These are phyloP conservation scores for Eupithecia exiguata DNA, from an alignment of 2,888 invertebrate species.

Conservation along the genomic window DNA sequence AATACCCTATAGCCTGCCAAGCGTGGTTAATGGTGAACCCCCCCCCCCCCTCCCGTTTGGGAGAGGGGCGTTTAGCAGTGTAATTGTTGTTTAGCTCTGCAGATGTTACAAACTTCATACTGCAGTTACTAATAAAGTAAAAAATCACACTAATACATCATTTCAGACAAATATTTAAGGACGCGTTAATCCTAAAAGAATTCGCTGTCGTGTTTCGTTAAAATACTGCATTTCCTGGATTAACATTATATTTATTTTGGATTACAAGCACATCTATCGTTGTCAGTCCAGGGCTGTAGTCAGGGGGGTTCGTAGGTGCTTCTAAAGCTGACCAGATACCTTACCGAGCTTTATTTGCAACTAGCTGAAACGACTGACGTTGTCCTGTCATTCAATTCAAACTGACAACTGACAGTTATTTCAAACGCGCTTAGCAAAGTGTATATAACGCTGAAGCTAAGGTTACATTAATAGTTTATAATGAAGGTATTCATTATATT, in stretches of 20 bases:
- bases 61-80: no score
- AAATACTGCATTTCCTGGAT: constrained; percentile 19
- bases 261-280: constrained; percentile 13
- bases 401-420: no score
- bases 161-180: not conserved
- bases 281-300: constrained; percentile 6
- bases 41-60: no score
- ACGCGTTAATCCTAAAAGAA: constrained; percentile 8
- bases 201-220: constrained; percentile 7
- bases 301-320: not conserved
- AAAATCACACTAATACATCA: not conserved
- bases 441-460: no score
- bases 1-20: no score
- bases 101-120: not conserved
- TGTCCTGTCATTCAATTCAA: no score
- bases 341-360: no score
- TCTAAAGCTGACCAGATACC: not conserved
- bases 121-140: not conserved
- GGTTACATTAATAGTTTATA: no score
- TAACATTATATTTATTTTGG: constrained; percentile 13
- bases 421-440: no score
- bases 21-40: no score
- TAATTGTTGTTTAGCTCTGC: not conserved
- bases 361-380: no score
- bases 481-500: no score